phyloP scores from a whole-genome alignment of 2,113 vertebrate genomes.

The Chaetops frenatus region DNA sequence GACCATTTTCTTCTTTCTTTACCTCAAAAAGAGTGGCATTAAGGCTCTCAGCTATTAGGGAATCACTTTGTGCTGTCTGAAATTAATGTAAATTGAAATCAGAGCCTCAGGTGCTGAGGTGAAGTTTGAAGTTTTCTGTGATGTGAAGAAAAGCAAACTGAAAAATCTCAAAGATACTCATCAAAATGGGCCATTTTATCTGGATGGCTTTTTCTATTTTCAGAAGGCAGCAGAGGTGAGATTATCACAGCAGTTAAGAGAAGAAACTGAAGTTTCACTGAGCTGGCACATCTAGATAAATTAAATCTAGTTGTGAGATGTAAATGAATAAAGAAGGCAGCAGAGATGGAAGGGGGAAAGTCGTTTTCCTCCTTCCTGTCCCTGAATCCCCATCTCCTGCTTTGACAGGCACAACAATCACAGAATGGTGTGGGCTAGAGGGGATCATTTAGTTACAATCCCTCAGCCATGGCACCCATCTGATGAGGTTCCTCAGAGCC shows the following conservation, averaged over 20 bases:
- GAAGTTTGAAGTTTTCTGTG: conserved; percentile 3
- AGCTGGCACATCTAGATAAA: neutral
- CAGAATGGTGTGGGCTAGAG: neutral
- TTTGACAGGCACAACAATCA: neutral
- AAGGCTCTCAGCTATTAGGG: neutral
- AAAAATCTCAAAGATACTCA: neutral
- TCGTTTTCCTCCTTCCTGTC: neutral
- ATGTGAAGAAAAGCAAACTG: neutral
- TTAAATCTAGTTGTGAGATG: neutral
- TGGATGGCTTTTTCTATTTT: neutral
- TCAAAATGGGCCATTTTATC: neutral
- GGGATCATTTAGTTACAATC: neutral
- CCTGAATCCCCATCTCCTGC: neutral
- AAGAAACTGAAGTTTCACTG: neutral
- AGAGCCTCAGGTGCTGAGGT: neutral
- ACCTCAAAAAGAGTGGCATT: neutral
- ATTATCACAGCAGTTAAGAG: neutral
- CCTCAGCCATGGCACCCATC: neutral
- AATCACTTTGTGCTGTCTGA: neutral
- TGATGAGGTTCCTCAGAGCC: neutral
- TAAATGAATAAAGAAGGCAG: neutral
- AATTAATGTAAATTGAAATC: conserved; percentile 39
- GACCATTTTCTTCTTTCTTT: neutral
- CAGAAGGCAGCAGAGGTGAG: neutral
- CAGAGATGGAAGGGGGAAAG: neutral